Percentiles rank a stretch among this genome's conserved stretches.
These are phyloP conservation scores for Psilopogon haemacephalus DNA, from an alignment of 2,113 vertebrate genomes.

Conservation along the genomic window DNA sequence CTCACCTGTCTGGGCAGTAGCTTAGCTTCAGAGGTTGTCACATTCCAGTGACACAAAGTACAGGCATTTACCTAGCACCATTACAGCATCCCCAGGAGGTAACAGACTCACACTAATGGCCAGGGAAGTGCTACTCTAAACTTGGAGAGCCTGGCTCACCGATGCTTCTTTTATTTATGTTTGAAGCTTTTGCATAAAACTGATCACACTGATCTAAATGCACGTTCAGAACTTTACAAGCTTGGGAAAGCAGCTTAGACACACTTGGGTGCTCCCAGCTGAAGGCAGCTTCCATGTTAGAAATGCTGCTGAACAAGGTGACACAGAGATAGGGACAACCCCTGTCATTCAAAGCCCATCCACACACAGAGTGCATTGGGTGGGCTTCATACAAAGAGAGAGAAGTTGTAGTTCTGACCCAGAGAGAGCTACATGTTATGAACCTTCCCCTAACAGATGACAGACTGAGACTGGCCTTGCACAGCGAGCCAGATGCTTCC, in stretches of 20 bases:
- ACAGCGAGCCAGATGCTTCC: neutral
- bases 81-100: neutral
- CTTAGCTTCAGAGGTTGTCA: neutral
- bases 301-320: neutral
- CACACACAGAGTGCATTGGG: neutral
- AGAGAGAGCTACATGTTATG: fast-evolving
- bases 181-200: neutral
- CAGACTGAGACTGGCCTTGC: neutral
- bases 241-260: neutral
- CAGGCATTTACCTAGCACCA: neutral
- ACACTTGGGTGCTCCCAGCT: neutral
- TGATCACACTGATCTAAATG: neutral
- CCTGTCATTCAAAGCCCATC: neutral
- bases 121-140: neutral
- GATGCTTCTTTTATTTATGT: neutral
- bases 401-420: neutral
- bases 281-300: neutral
- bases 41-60: neutral
- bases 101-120: neutral
- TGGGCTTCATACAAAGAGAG: neutral
- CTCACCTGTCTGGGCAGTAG: fast-evolving
- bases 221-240: neutral
- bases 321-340: fast-evolving
- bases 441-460: neutral
- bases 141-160: neutral